These are phyloP conservation scores for Anorthoa munda DNA, from an alignment of 2,888 invertebrate genomes.

Conservation along the genomic window DNA sequence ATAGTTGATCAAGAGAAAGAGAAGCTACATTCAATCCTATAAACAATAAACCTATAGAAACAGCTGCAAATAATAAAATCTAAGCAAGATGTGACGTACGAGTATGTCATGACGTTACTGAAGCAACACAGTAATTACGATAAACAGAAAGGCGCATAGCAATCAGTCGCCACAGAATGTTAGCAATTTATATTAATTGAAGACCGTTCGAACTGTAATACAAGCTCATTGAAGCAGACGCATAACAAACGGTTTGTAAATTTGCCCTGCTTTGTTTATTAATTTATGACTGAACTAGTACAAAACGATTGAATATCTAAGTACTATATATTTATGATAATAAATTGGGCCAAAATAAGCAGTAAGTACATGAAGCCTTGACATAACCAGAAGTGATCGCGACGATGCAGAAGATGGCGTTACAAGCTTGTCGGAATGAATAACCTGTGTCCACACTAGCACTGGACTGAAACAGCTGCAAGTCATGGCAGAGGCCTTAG, in stretches of 20 bases:
- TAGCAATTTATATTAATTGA: constrained; percentile 65
- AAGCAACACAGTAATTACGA: constrained; percentile 16
- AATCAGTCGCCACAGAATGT: constrained; percentile 41
- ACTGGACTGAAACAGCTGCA: no score
- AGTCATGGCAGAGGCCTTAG: no score
- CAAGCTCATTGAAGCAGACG: constrained; percentile 44
- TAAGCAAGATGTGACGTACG: constrained; percentile 12
- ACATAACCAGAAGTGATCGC: no score
- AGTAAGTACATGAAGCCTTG: no score
- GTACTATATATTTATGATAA: no score
- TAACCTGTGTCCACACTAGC: no score
- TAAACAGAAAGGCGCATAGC: constrained; percentile 31
- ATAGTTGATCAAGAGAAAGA: neutral
- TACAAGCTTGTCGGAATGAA: no score
- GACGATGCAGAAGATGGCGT: no score
- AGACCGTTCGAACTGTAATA: constrained; percentile 44
- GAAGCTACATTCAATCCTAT: no score
- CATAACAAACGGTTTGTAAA: constrained; percentile 17
- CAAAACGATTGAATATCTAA: no score
- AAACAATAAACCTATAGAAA: constrained; percentile 2
- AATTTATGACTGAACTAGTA: constrained; percentile 44
- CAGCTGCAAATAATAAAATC: constrained; percentile 14
- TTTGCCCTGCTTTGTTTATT: constrained; percentile 31
- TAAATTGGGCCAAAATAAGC: no score
- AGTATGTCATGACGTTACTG: constrained; percentile 15